Evolutionary conservation across 1,140 invertebrate species (phyloP).

Genomic region (Thaumatotibia leucotreta): DNA sequence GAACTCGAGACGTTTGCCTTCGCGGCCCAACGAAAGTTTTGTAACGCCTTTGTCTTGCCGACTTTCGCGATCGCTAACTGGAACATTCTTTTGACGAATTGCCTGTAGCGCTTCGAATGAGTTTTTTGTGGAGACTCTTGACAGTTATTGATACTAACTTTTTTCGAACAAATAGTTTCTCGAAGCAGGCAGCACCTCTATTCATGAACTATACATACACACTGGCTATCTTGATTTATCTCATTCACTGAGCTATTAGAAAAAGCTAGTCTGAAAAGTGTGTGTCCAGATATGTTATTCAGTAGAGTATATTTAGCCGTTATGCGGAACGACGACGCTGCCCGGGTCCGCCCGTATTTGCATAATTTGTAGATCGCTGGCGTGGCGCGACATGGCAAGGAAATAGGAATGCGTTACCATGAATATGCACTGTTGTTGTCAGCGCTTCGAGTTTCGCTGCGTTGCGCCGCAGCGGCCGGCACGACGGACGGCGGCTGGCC

Average conservation of each 20-base stretch:
- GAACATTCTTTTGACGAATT: conserved; percentile 50
- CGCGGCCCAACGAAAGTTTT: conserved; percentile 58
- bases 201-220: neutral
- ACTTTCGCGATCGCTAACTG: conserved; percentile 59
- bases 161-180: neutral
- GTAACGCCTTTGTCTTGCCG: conserved; percentile 62
- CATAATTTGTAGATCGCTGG: conserved; percentile 30
- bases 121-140: conserved; percentile 25
- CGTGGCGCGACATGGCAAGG: conserved; percentile 17
- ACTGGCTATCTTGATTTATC: neutral
- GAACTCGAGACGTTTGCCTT: conserved; percentile 35
- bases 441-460: conserved; percentile 41
- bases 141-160: conserved; percentile 19
- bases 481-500: neutral
- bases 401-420: conserved; percentile 17
- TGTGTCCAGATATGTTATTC: conserved; percentile 3
- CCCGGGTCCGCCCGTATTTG: conserved; percentile 25
- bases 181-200: neutral
- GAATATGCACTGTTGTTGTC: conserved; percentile 33
- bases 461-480: conserved; percentile 45
- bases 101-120: conserved; percentile 27
- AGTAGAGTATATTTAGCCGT: conserved; percentile 1
- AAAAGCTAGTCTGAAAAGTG: neutral
- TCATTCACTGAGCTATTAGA: neutral
- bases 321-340: neutral